These are phyloP conservation scores for Marisa cornuarietis DNA, from an alignment of 1,140 invertebrate species.

Conservation along the genomic window DNA sequence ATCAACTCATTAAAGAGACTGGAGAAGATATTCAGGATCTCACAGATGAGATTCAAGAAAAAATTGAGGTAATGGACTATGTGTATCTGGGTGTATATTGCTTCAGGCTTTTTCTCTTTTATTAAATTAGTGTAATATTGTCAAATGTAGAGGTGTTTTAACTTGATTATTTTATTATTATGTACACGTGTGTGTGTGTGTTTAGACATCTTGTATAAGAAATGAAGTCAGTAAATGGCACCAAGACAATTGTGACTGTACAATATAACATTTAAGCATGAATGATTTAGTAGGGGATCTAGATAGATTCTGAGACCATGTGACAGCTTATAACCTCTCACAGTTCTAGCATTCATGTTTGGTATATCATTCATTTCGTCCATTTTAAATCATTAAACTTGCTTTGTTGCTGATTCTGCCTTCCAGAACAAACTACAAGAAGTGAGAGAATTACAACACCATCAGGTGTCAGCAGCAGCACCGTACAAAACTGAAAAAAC, in stretches of 20 bases:
- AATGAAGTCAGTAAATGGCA: no score
- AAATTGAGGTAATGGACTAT: constrained; percentile 43
- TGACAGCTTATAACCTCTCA: background rate
- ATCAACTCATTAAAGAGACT: constrained; percentile 51
- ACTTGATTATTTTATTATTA: no score
- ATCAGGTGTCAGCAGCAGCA: background rate
- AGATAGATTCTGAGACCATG: background rate
- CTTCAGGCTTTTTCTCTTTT: no score
- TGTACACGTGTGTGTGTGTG: no score
- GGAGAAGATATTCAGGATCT: constrained; percentile 49
- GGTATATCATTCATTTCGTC: background rate
- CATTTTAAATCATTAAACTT: background rate
- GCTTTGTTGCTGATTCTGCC: background rate
- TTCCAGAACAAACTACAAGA: constrained; percentile 20
- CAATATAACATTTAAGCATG: background rate
- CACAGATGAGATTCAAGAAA: constrained; percentile 45
- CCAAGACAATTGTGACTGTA: no score
- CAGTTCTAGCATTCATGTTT: background rate
- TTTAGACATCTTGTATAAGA: no score
- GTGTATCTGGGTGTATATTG: no score
- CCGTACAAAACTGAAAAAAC: background rate
- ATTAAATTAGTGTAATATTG: no score
- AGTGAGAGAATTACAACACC: constrained; percentile 8
- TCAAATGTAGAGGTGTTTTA: no score
- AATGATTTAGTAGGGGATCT: background rate